Evolutionary conservation across 2,113 vertebrate species (phyloP).

Genomic region (Apteryx owenii): DNA sequence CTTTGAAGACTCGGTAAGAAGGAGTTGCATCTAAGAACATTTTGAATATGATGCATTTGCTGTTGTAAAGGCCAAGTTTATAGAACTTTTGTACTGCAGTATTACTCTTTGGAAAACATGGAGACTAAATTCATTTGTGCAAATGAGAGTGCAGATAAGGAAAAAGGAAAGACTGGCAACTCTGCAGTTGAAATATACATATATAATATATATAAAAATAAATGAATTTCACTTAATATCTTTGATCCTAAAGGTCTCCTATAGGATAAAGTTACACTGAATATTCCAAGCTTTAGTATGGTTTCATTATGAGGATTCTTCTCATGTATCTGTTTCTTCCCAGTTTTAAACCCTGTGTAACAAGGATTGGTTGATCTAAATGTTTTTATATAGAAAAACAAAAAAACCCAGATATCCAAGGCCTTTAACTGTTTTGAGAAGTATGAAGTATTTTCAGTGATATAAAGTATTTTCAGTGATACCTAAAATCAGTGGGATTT

Average conservation of each 20-base stretch:
- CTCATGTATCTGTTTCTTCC: background rate
- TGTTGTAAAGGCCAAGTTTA: background rate
- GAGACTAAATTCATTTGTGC: background rate
- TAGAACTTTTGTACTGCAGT: background rate
- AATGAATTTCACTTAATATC: background rate
- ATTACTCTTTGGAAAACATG: background rate
- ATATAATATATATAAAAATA: background rate
- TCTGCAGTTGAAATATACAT: background rate
- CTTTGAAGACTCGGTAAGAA: conserved; percentile 11
- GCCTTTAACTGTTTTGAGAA: background rate
- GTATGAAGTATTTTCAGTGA: background rate
- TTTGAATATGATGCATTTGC: background rate
- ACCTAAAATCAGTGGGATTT: background rate
- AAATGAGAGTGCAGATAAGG: background rate
- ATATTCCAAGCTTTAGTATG: background rate
- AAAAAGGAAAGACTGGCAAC: background rate
- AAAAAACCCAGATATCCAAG: background rate
- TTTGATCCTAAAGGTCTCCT: background rate
- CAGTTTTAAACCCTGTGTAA: background rate
- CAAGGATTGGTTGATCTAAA: background rate
- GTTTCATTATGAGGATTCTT: background rate
- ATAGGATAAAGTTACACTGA: background rate
- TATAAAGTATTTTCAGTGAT: background rate
- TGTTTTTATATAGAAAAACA: background rate
- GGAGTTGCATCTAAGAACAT: background rate